Evolutionary conservation across 2,888 invertebrate genomes (phyloP), one percentile per base, ranked within the genome.

Genomic region (Macropis europaea): DNA sequence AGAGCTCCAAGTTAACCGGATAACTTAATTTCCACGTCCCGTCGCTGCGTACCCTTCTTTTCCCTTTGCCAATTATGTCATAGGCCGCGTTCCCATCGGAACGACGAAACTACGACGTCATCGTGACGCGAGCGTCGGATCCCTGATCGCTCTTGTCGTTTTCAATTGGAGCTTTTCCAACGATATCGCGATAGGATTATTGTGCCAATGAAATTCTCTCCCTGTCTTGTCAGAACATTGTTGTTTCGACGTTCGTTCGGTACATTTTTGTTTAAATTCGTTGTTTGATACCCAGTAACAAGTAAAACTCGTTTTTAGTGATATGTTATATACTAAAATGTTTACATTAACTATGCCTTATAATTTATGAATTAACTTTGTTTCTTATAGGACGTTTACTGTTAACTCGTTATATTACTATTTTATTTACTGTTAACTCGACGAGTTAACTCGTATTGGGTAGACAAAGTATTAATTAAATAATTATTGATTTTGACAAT

Each of bases 151-250:
- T 26, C 52, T 17, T 38, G 30, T 61, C 66, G 61, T 36, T 61
- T 66, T 32, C 61, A 53, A 61, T 61, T 38, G 52, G 32, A 45
- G 6, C 17, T 28, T 45, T 43, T 24, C 61, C 45, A 61, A 53
- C 66, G 61, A 66, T 50, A 61, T 24, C 36, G 52, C 45, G 52
- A 66, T 47, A 30, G 45, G 24, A 66, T 66, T 66, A 66, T 61
- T 36, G 45, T 4, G 11, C 30, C 28, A 26, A 54, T 50, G 45
- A 36, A 48, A 54, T 59, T 61, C 38, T 47, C 32, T 30, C 28
- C 45, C 26, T 50, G 36, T 45, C 28, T 53, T 45, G 36, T 17
- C 13, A 30, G 30, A 13, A 17, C 19, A 52, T 24, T 43, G 64
- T 36, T 61, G 9, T 40, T 52, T 38, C 64, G 13, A 24, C 19